Evolutionary conservation across 1,140 invertebrate species (phyloP), one percentile per base, ranked within the genome.

Genomic region (Zaprionus taronus): DNA sequence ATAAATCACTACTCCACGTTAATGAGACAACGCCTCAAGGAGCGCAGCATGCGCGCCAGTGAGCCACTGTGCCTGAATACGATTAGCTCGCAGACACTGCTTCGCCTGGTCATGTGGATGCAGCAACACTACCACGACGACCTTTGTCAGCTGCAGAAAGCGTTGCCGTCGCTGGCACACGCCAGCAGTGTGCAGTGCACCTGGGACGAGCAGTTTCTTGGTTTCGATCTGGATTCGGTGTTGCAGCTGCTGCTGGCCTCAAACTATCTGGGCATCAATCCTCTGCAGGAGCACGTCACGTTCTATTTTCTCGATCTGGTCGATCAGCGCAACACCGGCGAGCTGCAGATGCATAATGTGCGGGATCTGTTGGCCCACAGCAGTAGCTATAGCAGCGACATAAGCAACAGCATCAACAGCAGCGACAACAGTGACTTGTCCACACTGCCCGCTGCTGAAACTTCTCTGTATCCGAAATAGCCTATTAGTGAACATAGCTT

Each of bases 21-120:
- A 2, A 24, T 80, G 56, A n/a, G 41, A 1, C 1, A 17, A 1
- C 58, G 67, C 11, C 70, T 56, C 9, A 53, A 34, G 15, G 56
- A 34, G 31, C 31, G 41, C 15, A 44, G 41, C 15, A 5, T 38
- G 15, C 58, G 67, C 5, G 66, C 47, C 11, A 49, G 28, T 6
- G 53, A 71, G 51, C 57, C 64, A 1, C 14, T 84, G 1, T 14
- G 41, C 2, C n/a, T 85, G 61, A 14, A 51, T 0, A 12, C 38
- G 22, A 79, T 84, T 1, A 41, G 49, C 5, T 81, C 82, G 2
- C 15, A 2, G 14, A 81, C 75, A 1, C 12, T 85, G 56, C 24
- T 56, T 0, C 64, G 70, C 0, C 12, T 81, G 5, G n/a, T 85
- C 2, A 12, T 38, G 0, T 85, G 82, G 82, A 85, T 85, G 82